These are phyloP conservation scores for Cliona cf. orientalis DNA, from an alignment of 37 sponge, comb jelly and placozoan species.

Conservation along the genomic window DNA sequence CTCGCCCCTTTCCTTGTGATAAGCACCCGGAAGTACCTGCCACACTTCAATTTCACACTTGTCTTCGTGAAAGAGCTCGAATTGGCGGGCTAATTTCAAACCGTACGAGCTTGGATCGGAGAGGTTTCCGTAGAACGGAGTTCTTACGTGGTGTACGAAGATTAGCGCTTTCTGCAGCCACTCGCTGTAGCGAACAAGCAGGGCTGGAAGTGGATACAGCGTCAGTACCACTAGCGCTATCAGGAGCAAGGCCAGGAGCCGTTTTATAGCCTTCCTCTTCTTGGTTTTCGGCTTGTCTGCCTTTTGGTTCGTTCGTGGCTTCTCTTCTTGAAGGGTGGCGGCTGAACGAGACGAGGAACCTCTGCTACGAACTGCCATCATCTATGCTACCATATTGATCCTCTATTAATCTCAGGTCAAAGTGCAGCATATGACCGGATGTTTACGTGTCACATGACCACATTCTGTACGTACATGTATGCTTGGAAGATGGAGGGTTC, in stretches of 20 bases:
- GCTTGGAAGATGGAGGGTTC: no score
- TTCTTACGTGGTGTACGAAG: constrained; percentile 64
- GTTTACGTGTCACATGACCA: no score
- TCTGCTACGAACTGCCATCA: no score
- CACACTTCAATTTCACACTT: constrained; percentile 47
- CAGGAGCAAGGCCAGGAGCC: background rate
- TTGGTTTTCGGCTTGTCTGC: no score
- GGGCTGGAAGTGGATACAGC: constrained; percentile 27
- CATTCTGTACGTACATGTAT: no score
- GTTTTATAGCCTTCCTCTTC: no score
- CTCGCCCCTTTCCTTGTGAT: background rate
- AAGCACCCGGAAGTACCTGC: constrained; percentile 58
- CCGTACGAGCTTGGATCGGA: constrained; percentile 63
- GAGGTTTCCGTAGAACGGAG: constrained; percentile 64
- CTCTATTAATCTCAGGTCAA: no score
- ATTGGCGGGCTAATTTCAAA: constrained; percentile 31
- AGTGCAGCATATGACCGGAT: no score
- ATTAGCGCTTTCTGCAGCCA: constrained; percentile 53
- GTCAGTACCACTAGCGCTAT: background rate
- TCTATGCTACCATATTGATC: no score
- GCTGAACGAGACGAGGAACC: no score
- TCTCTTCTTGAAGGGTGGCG: no score
- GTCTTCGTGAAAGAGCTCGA: constrained; percentile 46
- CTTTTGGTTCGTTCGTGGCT: no score
- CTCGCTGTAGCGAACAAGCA: constrained; percentile 18